A percentile compares a stretch with the other conserved stretches of the same genome.
These are phyloP conservation scores for Salarias fasciatus DNA, from an alignment of 2,797 vertebrate genomes.

Conservation along the genomic window DNA sequence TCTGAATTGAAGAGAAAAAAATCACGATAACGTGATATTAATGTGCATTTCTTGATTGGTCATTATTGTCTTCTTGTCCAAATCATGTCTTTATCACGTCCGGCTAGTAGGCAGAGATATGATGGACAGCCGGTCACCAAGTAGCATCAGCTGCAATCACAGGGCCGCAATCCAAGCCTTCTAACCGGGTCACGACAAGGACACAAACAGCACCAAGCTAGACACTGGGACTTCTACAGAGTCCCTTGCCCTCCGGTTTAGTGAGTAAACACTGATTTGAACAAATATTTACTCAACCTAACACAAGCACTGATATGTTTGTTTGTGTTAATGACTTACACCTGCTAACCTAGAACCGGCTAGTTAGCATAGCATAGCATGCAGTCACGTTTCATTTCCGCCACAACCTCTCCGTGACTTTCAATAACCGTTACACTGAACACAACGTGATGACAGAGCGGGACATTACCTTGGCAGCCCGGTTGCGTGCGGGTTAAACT, in stretches of 20 bases:
- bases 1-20: no score
- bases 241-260: no score
- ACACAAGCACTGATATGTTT: no score
- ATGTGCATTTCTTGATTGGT: no score
- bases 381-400: not conserved
- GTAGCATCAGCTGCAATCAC: constrained; percentile 28
- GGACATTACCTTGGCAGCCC: constrained; percentile 70
- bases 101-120: no score
- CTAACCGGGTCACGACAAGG: constrained; percentile 74
- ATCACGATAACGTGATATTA: no score
- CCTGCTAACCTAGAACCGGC: constrained; percentile 8
- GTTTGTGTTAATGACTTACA: not conserved
- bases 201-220: constrained; percentile 46
- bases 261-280: no score
- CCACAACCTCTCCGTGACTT: not conserved
- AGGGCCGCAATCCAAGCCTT: constrained; percentile 49
- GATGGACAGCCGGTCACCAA: constrained; percentile 21
- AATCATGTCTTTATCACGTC: no score
- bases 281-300: no score
- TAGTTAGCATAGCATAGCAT: constrained; percentile 29
- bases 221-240: not conserved
- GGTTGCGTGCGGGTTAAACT: constrained; percentile 73
- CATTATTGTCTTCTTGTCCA: no score
- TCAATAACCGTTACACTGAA: not conserved
- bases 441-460: rapidly evolving